Conservation (phyloP, 2,797 vertebrate species). For the Cheirogaleus major region DNA sequence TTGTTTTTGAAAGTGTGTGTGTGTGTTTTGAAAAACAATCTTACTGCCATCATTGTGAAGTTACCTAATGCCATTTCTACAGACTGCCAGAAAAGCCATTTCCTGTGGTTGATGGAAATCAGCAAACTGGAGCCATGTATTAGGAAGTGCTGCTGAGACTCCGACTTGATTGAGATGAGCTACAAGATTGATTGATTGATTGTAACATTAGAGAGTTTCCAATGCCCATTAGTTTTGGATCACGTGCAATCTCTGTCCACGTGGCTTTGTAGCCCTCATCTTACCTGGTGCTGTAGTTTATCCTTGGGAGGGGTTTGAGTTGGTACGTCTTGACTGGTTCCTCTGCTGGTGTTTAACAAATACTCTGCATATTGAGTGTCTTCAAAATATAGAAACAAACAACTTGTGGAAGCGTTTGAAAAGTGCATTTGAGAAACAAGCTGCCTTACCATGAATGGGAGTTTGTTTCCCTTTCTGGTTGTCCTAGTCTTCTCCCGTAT, state of each 20-base stretch:
- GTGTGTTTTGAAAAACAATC: background rate
- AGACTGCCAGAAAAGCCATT: background rate
- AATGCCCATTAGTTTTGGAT: background rate
- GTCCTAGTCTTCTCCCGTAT: background rate
- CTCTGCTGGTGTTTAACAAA: background rate
- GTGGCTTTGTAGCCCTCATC: background rate
- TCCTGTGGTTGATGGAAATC: background rate
- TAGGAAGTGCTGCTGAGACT: background rate
- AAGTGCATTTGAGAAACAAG: background rate
- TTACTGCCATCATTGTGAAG: background rate
- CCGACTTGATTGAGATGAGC: background rate
- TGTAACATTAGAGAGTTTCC: background rate
- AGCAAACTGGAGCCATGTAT: background rate
- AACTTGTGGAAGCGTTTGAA: background rate
- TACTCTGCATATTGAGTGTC: background rate
- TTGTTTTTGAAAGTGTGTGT: background rate
- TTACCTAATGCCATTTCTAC: background rate
- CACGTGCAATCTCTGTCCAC: background rate
- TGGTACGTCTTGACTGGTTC: background rate
- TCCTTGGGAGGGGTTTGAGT: background rate
- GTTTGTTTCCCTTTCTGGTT: background rate
- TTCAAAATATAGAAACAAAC: background rate
- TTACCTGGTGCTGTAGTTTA: background rate
- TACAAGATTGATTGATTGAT: background rate
- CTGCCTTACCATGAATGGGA: background rate